Base-by-base conservation (phyloP, 2,113 vertebrate genomes). In the Thamnaconus septentrionalis region DNA sequence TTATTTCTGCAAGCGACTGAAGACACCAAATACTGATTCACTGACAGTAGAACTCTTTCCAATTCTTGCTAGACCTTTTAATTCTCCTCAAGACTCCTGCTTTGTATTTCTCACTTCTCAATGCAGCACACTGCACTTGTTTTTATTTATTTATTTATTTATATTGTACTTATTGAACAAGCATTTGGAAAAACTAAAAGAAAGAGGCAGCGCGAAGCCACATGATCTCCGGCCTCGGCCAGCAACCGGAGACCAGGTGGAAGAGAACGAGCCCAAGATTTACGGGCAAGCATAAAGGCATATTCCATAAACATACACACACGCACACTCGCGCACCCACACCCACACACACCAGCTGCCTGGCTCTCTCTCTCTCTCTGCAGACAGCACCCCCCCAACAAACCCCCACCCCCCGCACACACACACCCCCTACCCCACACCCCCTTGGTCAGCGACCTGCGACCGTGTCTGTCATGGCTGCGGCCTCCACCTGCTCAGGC, bases 271-370 rank as follows among this genome's bases (percentile, higher is more conserved):
- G 89, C 65, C 61, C 41, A 78, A 87, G 85, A 92, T 91, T 90
- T 90, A 92, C 86, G 78, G 89, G 88, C 58, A 31, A 75, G 81
- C 66, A 76, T 91, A 88, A 91, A 90, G 79, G 75, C 87, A 88
- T 91, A 91, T 91, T 91, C 91, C 82, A 89, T 90, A 91, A 92
- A 92, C 91, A 91, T 90, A 90, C 90, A 92, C 86, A 91, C 75
- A 2, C 18, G 18, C 18, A 31, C 18, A 31, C 18, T 1, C 18
- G 2, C 82, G 89, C 89, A 91, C 92, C 92, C 91, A 91, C 89
- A 90, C 90, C 91, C 86, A 91, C 75, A 88, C 82, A 86, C 78
- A 71, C 87, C 90, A 89, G 87, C 89, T 91, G 91, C 83, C 74
- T 77, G 62, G 61, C 73, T 50, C 59, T 52, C 71, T 54, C 80